Evolutionary conservation across 2,888 invertebrate genomes (phyloP).

Genomic region (Diarsia brunnea): DNA sequence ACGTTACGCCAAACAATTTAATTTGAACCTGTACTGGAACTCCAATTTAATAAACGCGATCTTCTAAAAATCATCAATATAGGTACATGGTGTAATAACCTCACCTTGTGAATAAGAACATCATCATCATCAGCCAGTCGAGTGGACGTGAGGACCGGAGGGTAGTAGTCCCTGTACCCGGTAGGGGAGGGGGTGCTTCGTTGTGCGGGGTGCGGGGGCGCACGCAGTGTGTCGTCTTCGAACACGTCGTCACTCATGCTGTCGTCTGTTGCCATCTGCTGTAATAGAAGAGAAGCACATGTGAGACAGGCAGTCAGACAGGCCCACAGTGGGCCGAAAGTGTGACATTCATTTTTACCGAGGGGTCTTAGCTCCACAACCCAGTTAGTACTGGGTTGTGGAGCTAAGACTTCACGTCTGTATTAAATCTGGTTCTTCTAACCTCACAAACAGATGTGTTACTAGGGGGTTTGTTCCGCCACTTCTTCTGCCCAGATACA

Average conservation of each 20-base stretch:
- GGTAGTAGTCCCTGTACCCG: conserved; percentile 95
- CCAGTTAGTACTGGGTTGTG: no score
- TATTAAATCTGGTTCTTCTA: no score
- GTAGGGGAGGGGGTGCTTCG: conserved; percentile 93
- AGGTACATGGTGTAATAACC: neutral
- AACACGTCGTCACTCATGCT: conserved; percentile 96
- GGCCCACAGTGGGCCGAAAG: no score
- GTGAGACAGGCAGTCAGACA: no score
- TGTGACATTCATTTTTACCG: no score
- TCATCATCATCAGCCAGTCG: conserved; percentile 90
- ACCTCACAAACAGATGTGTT: no score
- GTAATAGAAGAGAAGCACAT: conserved; percentile 47
- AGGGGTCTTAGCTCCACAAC: no score
- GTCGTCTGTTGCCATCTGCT: conserved; percentile 93
- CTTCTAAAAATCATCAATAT: neutral
- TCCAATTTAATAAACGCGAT: neutral
- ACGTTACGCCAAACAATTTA: neutral
- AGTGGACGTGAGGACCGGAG: conserved; percentile 93
- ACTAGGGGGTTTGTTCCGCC: no score
- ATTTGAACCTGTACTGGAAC: neutral
- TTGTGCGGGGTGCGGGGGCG: conserved; percentile 79
- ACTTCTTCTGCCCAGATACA: no score
- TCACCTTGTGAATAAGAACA: conserved; percentile 93
- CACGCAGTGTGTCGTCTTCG: conserved; percentile 90
- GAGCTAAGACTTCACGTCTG: no score